Evolutionary conservation across 2,888 invertebrate genomes (phyloP), one percentile per base, ranked within the genome.

Genomic region (Cheilosia pagana): DNA sequence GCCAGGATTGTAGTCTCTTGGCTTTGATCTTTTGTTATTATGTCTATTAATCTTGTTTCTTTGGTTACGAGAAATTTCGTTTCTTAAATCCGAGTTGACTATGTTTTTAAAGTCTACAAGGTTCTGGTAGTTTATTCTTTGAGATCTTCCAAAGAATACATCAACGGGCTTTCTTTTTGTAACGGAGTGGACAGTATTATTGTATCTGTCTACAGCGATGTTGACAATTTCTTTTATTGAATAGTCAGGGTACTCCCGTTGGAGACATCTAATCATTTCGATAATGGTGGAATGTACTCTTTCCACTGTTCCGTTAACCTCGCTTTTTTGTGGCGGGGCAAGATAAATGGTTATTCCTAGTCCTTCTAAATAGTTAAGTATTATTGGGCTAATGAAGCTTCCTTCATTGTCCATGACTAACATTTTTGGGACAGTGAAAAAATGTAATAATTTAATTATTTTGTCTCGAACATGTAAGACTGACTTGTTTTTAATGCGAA

Each of bases 101-200:
- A 81, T 81, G 2, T 81, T 59, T 39, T 71, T 81, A 50, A 86
- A 86, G 21, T 87, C 60, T 14, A 53, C 10, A 21, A 86, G 53
- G 6, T 87, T 65, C 57, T 87, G 81, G 45, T 86, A 87, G 52
- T 86, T 83, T 16, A 86, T 81, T 55, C 78, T 57, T 67, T 83
- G 70, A 14, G 70, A 41, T 67, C 86, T 86, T n/a, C 82, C 76
- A 48, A 86, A 87, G 62, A 87, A 87, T 31, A 78, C 19, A 19
- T 87, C 82, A 7, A 62, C 52, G 14, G 81, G 85, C 39, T 86
- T 87, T 14, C 43, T 68, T 31, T 75, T 85, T 0, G 71, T 79
- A n/a, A 82, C 74, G 4, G 86, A 78, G 16, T 86, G 86, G 8
- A 86, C 50, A 2, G 86, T 55, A 31, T 77, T 76, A n/a, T 81